Base-by-base conservation (phyloP, 2,797 vertebrate species). In the Urocyon cinereoargenteus region DNA sequence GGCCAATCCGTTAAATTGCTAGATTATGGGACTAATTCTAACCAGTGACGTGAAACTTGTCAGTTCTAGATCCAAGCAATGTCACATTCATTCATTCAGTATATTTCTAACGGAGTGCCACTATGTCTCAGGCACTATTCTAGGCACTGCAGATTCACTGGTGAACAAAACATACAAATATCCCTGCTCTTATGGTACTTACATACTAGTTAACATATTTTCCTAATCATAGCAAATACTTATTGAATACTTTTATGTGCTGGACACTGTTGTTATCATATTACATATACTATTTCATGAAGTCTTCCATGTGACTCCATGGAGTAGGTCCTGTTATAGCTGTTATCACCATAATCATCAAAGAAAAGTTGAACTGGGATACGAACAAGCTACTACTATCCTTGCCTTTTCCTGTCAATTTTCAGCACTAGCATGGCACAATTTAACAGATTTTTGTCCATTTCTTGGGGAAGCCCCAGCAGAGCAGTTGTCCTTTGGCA, bases 1-100 rank as follows among this genome's bases (percentile, higher is more conserved):
- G 15, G 28, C 45, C 95, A 75, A 15, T 53, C 31, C 57, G 89
- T 28, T 91, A 86, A 86, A 79, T 53, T 79, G 72, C 45, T 89
- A 28, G 90, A 53, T 91, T 90, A 36, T 61, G 75, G 61, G 53
- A 64, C 78, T 70, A 40, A 66, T 92, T 86, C 73, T 93, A 89
- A 92, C 40, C 88, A 92, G 55, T 92, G 86, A n/a, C 3, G 8
- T 15, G 62, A 10, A 92, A 45, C 31, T 73, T 61, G 59, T 84
- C 45, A 70, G n/a, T 70, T 87, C 28, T 79, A 92, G 57, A 83
- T 73, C 57, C n/a, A 93, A 90, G 90, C 18, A 45, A 55, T 77
- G 53, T 75, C 28, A 49, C 2, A 61, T 82, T 84, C 59, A 51
- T 70, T 28, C 4, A 72, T 62, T 45, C 62, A 57, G 0, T 53